Evolutionary conservation across 2,888 invertebrate species (phyloP), one percentile per base, ranked within the genome.

Genomic region (Cerastis leucographa): DNA sequence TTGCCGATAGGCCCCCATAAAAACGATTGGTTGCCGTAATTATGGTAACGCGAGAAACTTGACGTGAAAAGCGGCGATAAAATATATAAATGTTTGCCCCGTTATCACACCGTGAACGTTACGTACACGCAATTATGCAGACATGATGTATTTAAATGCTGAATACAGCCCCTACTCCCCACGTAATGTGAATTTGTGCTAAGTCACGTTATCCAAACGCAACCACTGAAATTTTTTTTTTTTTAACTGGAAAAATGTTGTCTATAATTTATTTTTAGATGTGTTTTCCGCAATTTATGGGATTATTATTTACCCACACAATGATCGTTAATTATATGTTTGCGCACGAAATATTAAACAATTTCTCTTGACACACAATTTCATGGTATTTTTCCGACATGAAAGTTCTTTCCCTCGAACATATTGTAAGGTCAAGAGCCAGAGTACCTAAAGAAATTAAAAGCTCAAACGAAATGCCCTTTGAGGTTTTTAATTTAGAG

Each of bases 61-160:
- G 77, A 81, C 79, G 76, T 78, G 69, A 75, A 88, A 74, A 68
- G 73, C 44, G 59, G 72, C 71, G 67, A 84, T 88, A 81, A 87
- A 85, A 75, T 76, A 78, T 85, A 86, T 85, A 81, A 81, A 88
- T 80, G 85, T 77, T 74, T 72, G 71, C 78, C 66, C 68, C 69
- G 84, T 84, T 86, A 84, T 87, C 82, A 83, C 65, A 71, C 66
- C 72, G 73, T 61, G 78, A 76, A 73, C 75, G 74, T 75, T 77
- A 81, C 85, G 69, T 75, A 79, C 81, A 74, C 78, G 76, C 79
- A 88, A 86, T 88, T 86, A 81, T 88, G 74, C 85, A 81, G 79
- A 81, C 78, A 77, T 87, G 77, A 86, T 80, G 76, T 83, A 87
- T 87, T 78, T 80, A 80, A 84, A 88, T 80, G 80, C 81, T 85